phyloP scores from a whole-genome alignment of 2,113 vertebrate genomes.

The Daubentonia madagascariensis region DNA sequence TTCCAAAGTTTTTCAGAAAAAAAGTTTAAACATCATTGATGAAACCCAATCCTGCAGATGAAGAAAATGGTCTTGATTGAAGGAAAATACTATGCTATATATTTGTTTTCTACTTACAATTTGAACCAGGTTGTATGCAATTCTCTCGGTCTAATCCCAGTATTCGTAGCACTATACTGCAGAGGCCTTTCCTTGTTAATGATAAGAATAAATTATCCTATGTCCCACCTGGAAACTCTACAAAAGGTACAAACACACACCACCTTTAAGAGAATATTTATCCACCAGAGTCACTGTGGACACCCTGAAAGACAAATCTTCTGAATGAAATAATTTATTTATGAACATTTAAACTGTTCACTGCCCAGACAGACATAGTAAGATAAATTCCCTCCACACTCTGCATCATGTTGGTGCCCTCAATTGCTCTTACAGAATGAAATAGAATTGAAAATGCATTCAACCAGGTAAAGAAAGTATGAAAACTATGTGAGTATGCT shows the following conservation, averaged over 20 bases:
- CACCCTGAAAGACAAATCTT: background rate
- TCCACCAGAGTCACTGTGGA: background rate
- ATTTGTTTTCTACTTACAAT: background rate
- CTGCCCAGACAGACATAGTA: background rate
- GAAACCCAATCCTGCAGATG: background rate
- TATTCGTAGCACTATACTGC: background rate
- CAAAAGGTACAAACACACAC: background rate
- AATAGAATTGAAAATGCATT: background rate
- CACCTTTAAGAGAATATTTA: background rate
- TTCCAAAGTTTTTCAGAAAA: background rate
- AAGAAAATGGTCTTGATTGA: background rate
- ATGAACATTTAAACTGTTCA: background rate
- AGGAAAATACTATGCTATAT: background rate
- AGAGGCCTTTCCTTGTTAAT: background rate
- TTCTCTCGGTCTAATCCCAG: background rate
- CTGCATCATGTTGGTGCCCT: background rate
- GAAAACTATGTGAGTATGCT: background rate
- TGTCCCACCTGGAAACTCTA: background rate
- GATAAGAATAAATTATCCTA: background rate
- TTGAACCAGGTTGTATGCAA: background rate
- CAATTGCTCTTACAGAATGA: background rate
- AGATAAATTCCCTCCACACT: background rate
- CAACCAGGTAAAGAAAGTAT: background rate
- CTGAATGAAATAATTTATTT: background rate
- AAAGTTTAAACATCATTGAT: background rate